Conservation (phyloP, 2,888 invertebrate species). For the Actias luna region DNA sequence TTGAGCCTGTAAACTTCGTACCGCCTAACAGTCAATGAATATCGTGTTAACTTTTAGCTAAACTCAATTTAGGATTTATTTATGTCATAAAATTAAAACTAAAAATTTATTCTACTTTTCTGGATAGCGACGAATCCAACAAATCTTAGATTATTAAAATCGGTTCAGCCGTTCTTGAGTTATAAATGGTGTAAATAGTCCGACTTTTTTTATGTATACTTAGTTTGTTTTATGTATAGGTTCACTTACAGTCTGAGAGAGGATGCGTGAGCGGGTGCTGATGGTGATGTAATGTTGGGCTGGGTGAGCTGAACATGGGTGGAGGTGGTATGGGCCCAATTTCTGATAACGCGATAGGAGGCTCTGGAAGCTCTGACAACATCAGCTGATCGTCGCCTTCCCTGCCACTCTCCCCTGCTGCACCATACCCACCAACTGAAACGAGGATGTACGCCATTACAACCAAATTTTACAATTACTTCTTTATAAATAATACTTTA, state of each 20-base stretch:
- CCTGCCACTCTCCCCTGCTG: conserved; percentile 50
- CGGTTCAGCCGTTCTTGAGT: too few species aligned
- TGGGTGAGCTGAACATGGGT: conserved; percentile 96
- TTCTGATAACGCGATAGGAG: conserved; percentile 94
- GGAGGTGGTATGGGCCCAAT: conserved; percentile 97
- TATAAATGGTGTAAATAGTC: too few species aligned
- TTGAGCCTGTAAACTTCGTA: too few species aligned
- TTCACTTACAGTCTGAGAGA: conserved; percentile 67
- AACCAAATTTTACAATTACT: background rate
- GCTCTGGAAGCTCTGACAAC: conserved; percentile 94
- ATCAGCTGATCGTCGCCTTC: conserved; percentile 82
- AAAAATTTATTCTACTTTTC: too few species aligned
- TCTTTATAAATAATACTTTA: background rate
- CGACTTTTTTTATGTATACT: too few species aligned
- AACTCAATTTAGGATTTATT: too few species aligned
- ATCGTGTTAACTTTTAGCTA: too few species aligned
- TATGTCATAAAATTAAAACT: too few species aligned
- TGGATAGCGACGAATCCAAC: too few species aligned
- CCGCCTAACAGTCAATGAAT: too few species aligned
- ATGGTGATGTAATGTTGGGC: conserved; percentile 81
- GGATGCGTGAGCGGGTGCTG: conserved; percentile 46
- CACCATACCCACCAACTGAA: conserved; percentile 82
- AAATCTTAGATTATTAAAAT: too few species aligned
- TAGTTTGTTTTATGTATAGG: background rate
- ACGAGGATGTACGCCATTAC: conserved; percentile 23